Conservation (phyloP, 2,113 vertebrate species). For the Nycticorax nycticorax region DNA sequence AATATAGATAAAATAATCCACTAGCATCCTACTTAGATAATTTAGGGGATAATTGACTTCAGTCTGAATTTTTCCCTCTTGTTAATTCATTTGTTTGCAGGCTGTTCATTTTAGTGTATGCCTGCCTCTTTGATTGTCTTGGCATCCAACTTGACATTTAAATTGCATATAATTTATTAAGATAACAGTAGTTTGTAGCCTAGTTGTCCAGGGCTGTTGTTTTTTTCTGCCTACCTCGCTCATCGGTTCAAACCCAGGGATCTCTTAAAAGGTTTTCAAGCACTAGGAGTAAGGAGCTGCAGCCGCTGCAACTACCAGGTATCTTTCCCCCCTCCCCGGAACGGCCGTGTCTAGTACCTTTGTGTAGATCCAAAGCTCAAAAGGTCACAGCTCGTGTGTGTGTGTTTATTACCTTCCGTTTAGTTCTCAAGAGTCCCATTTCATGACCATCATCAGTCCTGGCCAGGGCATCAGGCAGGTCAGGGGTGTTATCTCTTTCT, state of each 20-base stretch:
- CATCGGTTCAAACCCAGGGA: not conserved
- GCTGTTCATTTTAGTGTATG: not conserved
- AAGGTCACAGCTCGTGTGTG: constrained; percentile 66
- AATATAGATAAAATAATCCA: not conserved
- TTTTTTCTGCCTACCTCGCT: not conserved
- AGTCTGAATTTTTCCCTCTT: not conserved
- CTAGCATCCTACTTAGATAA: not conserved
- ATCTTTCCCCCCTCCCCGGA: not conserved
- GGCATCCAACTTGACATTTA: not conserved
- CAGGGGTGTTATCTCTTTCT: constrained; percentile 48
- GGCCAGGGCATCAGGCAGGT: constrained; percentile 41
- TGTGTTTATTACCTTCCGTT: constrained; percentile 45
- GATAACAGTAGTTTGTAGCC: not conserved
- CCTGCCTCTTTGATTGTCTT: not conserved
- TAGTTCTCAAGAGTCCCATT: constrained; percentile 71
- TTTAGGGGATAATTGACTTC: not conserved
- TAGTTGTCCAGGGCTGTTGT: not conserved
- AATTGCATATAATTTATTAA: not conserved
- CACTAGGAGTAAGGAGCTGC: not conserved
- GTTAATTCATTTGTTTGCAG: not conserved
- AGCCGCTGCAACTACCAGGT: not conserved
- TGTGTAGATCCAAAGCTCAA: constrained; percentile 33
- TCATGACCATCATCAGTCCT: constrained; percentile 42
- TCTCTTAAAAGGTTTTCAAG: not conserved
- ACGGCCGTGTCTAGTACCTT: not conserved